Evolutionary conservation across 1,140 invertebrate species (phyloP), one percentile per base, ranked within the genome.

Genomic region (Anastrepha obliqua): DNA sequence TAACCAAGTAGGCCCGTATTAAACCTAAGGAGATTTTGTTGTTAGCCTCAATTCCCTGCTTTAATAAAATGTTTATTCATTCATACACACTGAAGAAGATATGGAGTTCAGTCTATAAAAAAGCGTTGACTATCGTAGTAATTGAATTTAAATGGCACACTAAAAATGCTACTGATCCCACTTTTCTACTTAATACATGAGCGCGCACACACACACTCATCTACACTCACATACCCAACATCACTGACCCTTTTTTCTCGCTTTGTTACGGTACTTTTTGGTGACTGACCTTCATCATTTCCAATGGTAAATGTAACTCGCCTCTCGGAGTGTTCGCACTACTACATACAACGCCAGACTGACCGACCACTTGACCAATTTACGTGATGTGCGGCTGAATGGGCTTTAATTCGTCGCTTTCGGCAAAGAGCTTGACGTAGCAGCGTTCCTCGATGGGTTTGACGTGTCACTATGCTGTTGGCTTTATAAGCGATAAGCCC

Each of bases 331-430:
- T 67, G 64, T 6, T 55, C 51, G 6, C 11, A 55, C 51, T 2
- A 11, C 51, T 11, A 55, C 51, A 55, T 11, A 65, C 62, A 4
- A 64, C 15, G n/a, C 62, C 64, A 20, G 15, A 42, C 64, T 29
- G 11, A 11, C 29, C 9, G 39, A 11, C 39, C 64, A 29, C 39
- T 55, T 55, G 51, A 55, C n/a, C 62, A 20, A 20, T 64, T 64
- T 64, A 64, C 64, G 64, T 67, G 64, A 67, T n/a, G 20, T 39
- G 64, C 64, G 64, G 6, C n/a, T 64, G 62, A 64, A 64, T 64
- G 62, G 29, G 39, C 20, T 39, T 67, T 67, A 67, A 67, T 42
- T 67, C 64, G 64, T 67, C 39, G 62, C 62, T 64, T 20, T 64
- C 62, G n/a, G 62, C 62, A 20, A 64, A 20, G 20, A 17, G 20